Evolutionary conservation across 2,113 vertebrate species (phyloP).

Genomic region (Centrocercus urophasianus): DNA sequence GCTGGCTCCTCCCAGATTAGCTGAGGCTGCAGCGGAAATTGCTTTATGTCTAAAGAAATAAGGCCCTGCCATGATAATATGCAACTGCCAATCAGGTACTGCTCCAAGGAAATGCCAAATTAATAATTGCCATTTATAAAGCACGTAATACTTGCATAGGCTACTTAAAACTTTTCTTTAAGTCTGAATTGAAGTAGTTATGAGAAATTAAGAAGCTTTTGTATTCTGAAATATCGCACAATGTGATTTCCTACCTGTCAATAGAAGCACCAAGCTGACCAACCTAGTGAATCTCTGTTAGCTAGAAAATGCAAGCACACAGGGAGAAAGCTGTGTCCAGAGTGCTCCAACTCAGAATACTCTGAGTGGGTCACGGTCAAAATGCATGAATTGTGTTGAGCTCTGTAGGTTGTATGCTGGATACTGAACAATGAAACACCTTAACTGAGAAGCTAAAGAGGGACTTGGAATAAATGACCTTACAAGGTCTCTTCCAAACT

Average conservation of each 20-base stretch:
- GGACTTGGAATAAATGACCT: not conserved
- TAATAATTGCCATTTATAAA: not conserved
- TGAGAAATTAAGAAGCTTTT: not conserved
- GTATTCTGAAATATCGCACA: not conserved
- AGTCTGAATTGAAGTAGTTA: not conserved
- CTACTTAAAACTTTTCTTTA: not conserved
- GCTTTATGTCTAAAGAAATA: not conserved
- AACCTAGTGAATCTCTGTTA: not conserved
- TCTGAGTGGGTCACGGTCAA: not conserved
- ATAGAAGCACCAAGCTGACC: not conserved
- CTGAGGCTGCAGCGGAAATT: not conserved
- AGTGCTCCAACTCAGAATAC: not conserved
- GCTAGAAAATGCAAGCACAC: not conserved
- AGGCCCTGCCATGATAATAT: not conserved
- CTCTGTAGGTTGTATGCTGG: not conserved
- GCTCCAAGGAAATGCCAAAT: not conserved
- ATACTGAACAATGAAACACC: not conserved
- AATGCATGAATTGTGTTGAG: rapidly evolving
- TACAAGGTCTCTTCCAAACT: not conserved
- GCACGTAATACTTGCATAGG: not conserved
- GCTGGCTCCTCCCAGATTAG: not conserved
- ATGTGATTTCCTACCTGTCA: not conserved
- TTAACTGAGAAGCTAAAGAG: not conserved
- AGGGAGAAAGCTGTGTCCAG: not conserved
- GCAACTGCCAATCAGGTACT: not conserved